phyloP scores from a whole-genome alignment of 2,888 invertebrate genomes.

The Rhingia rostrata region DNA sequence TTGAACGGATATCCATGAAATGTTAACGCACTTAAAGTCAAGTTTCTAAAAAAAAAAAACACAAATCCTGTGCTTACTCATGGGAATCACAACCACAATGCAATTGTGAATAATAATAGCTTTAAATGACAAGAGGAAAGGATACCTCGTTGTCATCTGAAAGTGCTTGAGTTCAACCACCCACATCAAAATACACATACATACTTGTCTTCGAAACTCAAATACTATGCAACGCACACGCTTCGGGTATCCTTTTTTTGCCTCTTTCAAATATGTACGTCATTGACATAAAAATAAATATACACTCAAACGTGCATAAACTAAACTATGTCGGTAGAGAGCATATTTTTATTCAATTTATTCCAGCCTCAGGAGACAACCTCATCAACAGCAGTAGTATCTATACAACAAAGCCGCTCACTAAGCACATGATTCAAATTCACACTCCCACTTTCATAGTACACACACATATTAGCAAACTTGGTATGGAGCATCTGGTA shows the following conservation, averaged over 20 bases:
- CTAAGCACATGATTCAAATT: conserved; percentile 9
- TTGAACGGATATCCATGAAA: conserved; percentile 18
- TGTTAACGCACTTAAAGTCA: neutral
- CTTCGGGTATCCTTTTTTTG: neutral
- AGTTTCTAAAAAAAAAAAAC: neutral
- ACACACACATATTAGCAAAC: neutral
- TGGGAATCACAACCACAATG: conserved; percentile 1
- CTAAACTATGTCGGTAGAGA: conserved; percentile 18
- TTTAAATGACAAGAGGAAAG: neutral
- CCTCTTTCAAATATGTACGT: neutral
- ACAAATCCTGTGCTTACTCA: neutral
- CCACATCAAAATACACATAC: neutral
- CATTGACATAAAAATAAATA: neutral
- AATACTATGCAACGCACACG: neutral
- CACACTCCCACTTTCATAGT: neutral
- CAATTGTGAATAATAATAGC: conserved; percentile 15
- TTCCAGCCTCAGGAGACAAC: conserved; percentile 39
- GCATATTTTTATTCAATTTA: conserved; percentile 63
- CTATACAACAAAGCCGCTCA: conserved; percentile 7
- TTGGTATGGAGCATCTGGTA: conserved; percentile 16
- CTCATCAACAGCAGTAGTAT: conserved; percentile 16
- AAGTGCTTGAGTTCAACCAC: conserved; percentile 14
- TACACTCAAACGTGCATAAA: neutral
- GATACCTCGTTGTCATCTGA: neutral
- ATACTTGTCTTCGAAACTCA: neutral